phyloP scores from a whole-genome alignment of 1,140 invertebrate species.

The Diorhabda carinulata region DNA sequence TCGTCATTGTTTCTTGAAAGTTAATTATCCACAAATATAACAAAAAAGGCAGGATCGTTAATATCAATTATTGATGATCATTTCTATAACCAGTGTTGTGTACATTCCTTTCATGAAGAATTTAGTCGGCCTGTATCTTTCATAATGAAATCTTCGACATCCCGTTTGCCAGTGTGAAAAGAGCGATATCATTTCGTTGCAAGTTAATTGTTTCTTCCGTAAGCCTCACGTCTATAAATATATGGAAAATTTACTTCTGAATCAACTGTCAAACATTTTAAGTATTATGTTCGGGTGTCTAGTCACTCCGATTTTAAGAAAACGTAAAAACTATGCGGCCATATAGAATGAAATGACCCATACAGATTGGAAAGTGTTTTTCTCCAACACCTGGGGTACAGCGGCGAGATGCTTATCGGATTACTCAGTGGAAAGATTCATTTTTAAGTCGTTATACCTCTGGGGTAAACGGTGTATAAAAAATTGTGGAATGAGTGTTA shows the following conservation, averaged over 20 bases:
- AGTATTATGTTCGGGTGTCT: not conserved
- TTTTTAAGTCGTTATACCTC: not conserved
- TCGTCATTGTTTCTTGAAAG: too few relatives aligned
- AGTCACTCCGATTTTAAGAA: not conserved
- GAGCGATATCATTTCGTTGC: too few relatives aligned
- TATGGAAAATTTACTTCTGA: not conserved
- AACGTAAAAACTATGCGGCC: not conserved
- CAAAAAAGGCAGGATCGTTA: too few relatives aligned
- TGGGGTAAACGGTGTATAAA: not conserved
- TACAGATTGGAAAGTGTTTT: conserved; percentile 15
- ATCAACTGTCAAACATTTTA: not conserved
- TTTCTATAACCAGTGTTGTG: too few relatives aligned
- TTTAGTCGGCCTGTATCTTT: too few relatives aligned
- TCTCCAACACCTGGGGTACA: conserved; percentile 4
- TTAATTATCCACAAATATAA: too few relatives aligned
- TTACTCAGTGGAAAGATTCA: not conserved
- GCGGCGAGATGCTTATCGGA: not conserved
- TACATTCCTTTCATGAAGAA: too few relatives aligned
- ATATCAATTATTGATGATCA: too few relatives aligned
- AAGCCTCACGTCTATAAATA: too few relatives aligned
- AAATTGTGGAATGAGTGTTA: not conserved
- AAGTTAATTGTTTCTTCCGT: too few relatives aligned
- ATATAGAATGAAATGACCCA: conserved; percentile 13
- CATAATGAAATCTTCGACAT: too few relatives aligned
- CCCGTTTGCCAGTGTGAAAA: too few relatives aligned